Evolutionary conservation across 2,888 invertebrate genomes (phyloP), one percentile per base, ranked within the genome.

Genomic region (Ellobium chinense): DNA sequence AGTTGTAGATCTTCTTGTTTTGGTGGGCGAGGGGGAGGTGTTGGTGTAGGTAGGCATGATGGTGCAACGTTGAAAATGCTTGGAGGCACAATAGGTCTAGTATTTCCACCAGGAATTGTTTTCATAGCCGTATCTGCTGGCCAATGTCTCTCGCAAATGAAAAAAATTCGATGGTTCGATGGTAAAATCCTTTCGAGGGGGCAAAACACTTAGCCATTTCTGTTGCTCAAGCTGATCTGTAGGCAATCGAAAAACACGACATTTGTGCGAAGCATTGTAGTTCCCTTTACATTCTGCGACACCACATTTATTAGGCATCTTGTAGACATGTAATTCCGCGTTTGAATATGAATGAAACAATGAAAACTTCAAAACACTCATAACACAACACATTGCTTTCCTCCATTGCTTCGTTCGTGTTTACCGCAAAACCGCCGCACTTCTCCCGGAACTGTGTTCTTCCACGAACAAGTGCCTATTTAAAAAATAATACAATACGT

Each of bases 61-160:
- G 60, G 27, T 24, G 60, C 24, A 27, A 60, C 60, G 27, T 60
- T n/a, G n/a, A 60, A 60, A 60, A 60, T 60, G 27, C 60, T 60
- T 60, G 60, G 60, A 24, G 60, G 60, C n/a, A 21, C n/a, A 60
- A 14, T 27, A 60, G 60, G 60, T 24, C 60, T 21, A 24, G 12
- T 60, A 24, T 7, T 24, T 7, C 60, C 60, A 60, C 60, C 60
- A 24, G 60, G 60, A 27, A 60, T 60, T 60, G n/a, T 60, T 21
- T 14, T 60, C n/a, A 27, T 60, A 24, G 60, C 12, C 5, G 60
- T 27, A 60, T 65, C 34, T 65, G 5, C 9, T 31, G 65, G 65
- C 65, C 65, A 65, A 31, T 65, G 65, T 27, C 27, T 65, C 27
- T 65, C 65, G 27, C 65, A 65, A 21, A 65, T 65, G 34, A 65